A percentile compares a stretch with the other conserved stretches of the same genome.
Conservation (phyloP, 1,140 invertebrate species). For the Lepidurus packardi region DNA sequence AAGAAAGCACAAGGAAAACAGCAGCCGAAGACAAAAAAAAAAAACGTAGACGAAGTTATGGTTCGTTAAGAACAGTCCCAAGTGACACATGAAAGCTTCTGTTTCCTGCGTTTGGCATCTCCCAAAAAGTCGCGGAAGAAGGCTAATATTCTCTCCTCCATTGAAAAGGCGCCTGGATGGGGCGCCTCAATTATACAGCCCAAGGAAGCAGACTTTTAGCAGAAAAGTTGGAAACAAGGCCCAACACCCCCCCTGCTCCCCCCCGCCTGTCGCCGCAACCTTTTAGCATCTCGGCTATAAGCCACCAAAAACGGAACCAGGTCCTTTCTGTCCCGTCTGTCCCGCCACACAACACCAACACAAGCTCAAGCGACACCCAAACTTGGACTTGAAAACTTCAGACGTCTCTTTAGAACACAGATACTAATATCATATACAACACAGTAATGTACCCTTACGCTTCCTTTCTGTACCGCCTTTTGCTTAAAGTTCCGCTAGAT, state of each 20-base stretch:
- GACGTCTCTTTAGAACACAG: no score
- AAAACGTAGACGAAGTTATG: background rate
- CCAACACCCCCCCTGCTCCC: background rate
- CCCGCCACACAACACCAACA: background rate
- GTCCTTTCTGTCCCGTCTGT: background rate
- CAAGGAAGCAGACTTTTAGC: background rate
- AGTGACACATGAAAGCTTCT: constrained; percentile 10
- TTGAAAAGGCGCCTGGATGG: constrained; percentile 17
- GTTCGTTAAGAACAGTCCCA: background rate
- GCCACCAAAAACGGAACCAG: background rate
- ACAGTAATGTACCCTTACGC: no score
- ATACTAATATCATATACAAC: no score
- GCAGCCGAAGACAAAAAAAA: background rate
- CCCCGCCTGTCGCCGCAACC: constrained; percentile 11
- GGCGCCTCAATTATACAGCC: constrained; percentile 6
- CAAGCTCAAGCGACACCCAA: background rate
- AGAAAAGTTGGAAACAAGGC: background rate
- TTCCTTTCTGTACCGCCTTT: no score
- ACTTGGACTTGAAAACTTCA: no score
- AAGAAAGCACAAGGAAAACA: background rate
- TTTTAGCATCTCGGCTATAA: constrained; percentile 7
- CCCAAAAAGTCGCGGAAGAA: background rate
- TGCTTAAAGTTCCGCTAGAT: no score
- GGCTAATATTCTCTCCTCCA: background rate
- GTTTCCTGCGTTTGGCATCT: constrained; percentile 1